These are phyloP conservation scores for Cichladusa arquata DNA, from an alignment of 2,113 vertebrate species.

Conservation along the genomic window DNA sequence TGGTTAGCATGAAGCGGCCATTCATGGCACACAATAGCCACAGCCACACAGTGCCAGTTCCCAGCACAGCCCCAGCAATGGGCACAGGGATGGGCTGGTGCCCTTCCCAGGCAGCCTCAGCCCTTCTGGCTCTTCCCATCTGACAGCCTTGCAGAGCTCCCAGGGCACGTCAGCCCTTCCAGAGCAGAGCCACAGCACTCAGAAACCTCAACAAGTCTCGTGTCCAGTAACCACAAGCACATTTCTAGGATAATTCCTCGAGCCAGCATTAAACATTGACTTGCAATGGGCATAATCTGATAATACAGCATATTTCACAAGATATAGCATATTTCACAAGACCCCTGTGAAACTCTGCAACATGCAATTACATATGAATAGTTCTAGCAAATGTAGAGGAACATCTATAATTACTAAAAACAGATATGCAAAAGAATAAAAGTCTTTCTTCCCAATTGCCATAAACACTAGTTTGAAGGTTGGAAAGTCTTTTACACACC, in stretches of 20 bases:
- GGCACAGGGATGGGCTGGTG: background rate
- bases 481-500: background rate
- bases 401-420: background rate
- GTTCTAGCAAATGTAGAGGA: background rate
- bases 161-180: background rate
- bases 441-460: background rate
- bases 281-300: background rate
- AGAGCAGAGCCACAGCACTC: background rate
- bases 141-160: background rate
- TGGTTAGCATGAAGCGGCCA: conserved; percentile 38
- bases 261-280: background rate
- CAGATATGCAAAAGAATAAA: background rate
- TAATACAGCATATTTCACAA: background rate
- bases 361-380: background rate
- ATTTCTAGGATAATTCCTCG: background rate
- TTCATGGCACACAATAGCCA: conserved; percentile 37
- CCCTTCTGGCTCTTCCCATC: background rate
- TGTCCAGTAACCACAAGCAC: background rate
- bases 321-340: background rate
- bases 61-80: background rate
- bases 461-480: background rate
- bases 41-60: accelerated
- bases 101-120: background rate
- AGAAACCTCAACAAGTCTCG: background rate
- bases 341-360: conserved; percentile 19